Evolutionary conservation across 2,888 invertebrate species (phyloP), one percentile per base, ranked within the genome.

Genomic region (Drosophila phalerata): DNA sequence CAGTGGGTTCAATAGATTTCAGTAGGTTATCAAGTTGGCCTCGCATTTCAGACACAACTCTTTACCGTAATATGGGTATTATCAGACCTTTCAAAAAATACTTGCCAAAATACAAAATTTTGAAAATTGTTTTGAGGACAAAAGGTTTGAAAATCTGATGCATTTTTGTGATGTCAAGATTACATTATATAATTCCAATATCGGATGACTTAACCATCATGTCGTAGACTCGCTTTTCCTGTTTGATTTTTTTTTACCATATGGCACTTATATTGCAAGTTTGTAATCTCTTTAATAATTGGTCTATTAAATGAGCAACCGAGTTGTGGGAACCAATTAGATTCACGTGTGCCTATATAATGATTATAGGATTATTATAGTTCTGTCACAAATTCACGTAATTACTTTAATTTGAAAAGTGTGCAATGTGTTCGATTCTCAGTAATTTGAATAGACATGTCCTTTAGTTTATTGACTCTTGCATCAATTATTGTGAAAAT

Each of bases 251-350:
- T 22, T 28, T 28, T 40, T 15, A 32, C 42, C 11, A 22, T 45
- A 56, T 15, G 17, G 3, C 8, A 10, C 43, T n/a, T 19, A 17
- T 25, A 13, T 47, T 38, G 19, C 37, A 62, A 51, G 45, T 51
- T 42, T 51, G 17, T 47, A 8, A 37, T n/a, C 49, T 38, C 19
- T 43, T 42, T 19, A 43, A 69, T 47, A 38, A 51, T 40, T 52
- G 42, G 19, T 17, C 48, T 15, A 69, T 67, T 55, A 52, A 47
- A 19, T 60, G 15, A 6, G 15, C 51, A 52, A 22, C 15, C 42
- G 42, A 67, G 58, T 71, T 71, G 28, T 43, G 4, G 11, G n/a
- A 5, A 10, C 42, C 65, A 70, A 60, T 72, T 71, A 57, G 15
- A 61, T 13, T 40, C 49, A 57, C 38, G 52, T 67, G 56, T 11